Percentiles rank a stretch among this genome's conserved stretches.
Evolutionary conservation across 2,888 invertebrate species (phyloP).

Genomic region (Allophyes oxyacanthae): DNA sequence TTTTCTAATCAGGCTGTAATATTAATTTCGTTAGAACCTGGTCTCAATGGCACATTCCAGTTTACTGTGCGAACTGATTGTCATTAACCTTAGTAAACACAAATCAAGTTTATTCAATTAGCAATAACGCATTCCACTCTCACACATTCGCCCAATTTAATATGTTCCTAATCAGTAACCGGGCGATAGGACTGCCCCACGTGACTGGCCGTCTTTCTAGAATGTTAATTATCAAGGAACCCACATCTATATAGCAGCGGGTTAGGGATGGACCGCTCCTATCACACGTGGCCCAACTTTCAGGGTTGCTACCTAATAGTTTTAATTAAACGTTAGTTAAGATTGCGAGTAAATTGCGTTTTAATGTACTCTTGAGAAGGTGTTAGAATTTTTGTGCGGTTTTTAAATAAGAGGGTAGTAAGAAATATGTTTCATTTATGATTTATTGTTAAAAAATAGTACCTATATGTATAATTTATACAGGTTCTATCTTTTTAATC

Average conservation of each 20-base stretch:
- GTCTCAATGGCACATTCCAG: not conserved
- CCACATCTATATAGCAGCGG: constrained; percentile 44
- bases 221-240: constrained; percentile 71
- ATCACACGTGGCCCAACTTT: constrained; percentile 59
- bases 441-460: too few species aligned
- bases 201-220: constrained; percentile 62
- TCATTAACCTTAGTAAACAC: constrained; percentile 41
- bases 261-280: constrained; percentile 52
- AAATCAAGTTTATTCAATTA: constrained; percentile 64
- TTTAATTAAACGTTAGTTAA: constrained; percentile 65
- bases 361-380: constrained; percentile 44
- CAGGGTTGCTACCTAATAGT: constrained; percentile 53
- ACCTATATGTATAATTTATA: too few species aligned
- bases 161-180: constrained; percentile 71
- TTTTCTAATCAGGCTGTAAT: not conserved
- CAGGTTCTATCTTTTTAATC: too few species aligned
- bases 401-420: constrained; percentile 2
- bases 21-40: too few species aligned
- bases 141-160: constrained; percentile 60
- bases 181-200: constrained; percentile 54
- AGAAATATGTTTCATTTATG: too few species aligned
- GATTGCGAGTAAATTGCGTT: constrained; percentile 50
- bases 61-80: constrained; percentile 23
- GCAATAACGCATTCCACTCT: constrained; percentile 69
- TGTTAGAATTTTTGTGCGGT: constrained; percentile 22